Percentiles rank a stretch among this genome's conserved stretches.
These are phyloP conservation scores for Dioctria rufipes DNA, from an alignment of 2,888 invertebrate species.

Conservation along the genomic window DNA sequence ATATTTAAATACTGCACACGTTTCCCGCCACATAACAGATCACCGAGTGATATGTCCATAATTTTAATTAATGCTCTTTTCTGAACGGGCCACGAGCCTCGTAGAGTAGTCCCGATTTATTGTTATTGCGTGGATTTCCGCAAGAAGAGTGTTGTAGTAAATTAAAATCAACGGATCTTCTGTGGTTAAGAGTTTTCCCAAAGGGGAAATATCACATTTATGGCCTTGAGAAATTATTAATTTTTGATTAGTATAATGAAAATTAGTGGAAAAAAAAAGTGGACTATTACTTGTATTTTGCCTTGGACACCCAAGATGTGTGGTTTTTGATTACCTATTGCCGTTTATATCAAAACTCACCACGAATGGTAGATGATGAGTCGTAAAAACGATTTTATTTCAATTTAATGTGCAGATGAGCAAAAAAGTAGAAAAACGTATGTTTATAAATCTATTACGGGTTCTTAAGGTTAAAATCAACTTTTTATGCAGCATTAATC, in stretches of 20 bases:
- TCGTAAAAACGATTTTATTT: constrained; percentile 9
- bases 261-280: neutral
- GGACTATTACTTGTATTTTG: neutral
- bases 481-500: too few species aligned
- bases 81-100: neutral
- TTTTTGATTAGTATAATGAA: neutral
- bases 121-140: neutral
- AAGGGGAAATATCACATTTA: neutral
- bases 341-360: neutral
- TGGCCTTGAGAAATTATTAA: neutral
- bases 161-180: neutral
- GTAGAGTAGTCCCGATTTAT: neutral
- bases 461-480: neutral
- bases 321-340: neutral
- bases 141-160: neutral
- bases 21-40: neutral
- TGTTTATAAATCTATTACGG: neutral
- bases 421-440: neutral
- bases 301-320: neutral
- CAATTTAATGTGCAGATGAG: neutral
- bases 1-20: neutral
- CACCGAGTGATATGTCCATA: neutral
- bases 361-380: neutral
- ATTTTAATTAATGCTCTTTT: neutral
- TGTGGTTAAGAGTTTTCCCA: neutral